Percentiles rank a stretch among this genome's conserved stretches.
Evolutionary conservation across 2,888 invertebrate species (phyloP).

Genomic region (Netelia virgata): DNA sequence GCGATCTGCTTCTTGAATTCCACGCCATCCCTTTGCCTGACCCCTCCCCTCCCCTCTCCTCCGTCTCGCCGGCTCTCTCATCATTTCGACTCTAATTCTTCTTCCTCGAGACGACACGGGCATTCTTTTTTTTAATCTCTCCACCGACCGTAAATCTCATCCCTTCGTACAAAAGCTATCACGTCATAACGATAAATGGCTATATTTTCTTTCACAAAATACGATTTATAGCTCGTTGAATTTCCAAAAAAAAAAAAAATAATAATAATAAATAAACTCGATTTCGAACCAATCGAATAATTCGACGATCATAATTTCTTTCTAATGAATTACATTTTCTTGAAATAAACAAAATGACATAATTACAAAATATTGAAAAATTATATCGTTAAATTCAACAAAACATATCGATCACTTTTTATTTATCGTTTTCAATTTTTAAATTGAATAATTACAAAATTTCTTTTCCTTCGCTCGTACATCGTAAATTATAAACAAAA

Average conservation of each 20-base stretch:
- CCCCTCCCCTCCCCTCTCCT: background rate
- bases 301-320: background rate
- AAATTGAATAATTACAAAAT: no score
- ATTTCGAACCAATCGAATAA: no score
- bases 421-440: no score
- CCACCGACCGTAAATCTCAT: background rate
- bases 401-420: no score
- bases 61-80: background rate
- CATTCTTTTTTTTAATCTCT: conserved; percentile 9
- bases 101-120: conserved; percentile 7
- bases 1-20: conserved; percentile 36
- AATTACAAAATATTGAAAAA: background rate
- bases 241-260: no score
- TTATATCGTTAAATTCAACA: no score
- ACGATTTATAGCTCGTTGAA: no score
- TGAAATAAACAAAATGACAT: background rate
- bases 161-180: background rate
- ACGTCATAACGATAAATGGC: background rate
- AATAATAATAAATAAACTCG: no score
- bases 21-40: background rate
- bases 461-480: no score
- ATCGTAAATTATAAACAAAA: no score
- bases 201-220: background rate
- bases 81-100: conserved; percentile 17
- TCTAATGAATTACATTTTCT: background rate